Evolutionary conservation across 2,888 invertebrate species (phyloP).

Genomic region (Gymnosoma rotundatum): DNA sequence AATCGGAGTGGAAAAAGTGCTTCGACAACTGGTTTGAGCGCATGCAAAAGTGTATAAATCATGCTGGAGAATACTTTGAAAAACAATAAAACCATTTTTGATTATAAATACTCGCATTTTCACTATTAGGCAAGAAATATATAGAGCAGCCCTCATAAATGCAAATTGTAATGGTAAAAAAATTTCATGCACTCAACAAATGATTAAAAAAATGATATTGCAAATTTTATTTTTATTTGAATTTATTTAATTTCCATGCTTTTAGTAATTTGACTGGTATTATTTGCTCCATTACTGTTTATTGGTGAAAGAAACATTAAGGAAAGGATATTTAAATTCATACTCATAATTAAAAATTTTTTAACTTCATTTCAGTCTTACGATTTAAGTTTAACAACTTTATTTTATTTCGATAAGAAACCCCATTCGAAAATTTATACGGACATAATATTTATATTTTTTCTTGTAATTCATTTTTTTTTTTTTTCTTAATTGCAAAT

Average conservation of each 20-base stretch:
- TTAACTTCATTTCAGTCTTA: not conserved
- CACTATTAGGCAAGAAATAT: too few species aligned
- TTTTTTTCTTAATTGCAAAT: conserved; percentile 31
- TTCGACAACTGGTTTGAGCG: too few species aligned
- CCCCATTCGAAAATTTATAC: conserved; percentile 17
- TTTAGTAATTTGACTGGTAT: not conserved
- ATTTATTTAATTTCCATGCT: conserved; percentile 10
- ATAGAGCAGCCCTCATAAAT: too few species aligned
- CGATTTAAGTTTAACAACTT: conserved; percentile 44
- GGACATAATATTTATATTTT: conserved; percentile 21
- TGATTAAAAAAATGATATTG: conserved; percentile 26
- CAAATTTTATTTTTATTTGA: conserved; percentile 15
- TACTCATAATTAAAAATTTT: not conserved
- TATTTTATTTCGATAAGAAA: conserved; percentile 44
- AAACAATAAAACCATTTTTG: too few species aligned
- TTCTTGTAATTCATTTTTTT: not conserved
- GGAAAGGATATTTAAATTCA: not conserved
- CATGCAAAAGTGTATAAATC: too few species aligned
- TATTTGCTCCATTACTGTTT: conserved; percentile 16
- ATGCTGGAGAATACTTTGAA: too few species aligned
- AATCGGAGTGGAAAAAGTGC: too few species aligned
- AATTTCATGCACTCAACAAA: conserved; percentile 20
- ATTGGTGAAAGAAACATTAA: not conserved
- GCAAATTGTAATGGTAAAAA: conserved; percentile 28
- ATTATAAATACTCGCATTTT: too few species aligned